A percentile compares a stretch with the other conserved stretches of the same genome.
Evolutionary conservation across 1,140 invertebrate genomes (phyloP).

Genomic region (Bactericera cockerelli): DNA sequence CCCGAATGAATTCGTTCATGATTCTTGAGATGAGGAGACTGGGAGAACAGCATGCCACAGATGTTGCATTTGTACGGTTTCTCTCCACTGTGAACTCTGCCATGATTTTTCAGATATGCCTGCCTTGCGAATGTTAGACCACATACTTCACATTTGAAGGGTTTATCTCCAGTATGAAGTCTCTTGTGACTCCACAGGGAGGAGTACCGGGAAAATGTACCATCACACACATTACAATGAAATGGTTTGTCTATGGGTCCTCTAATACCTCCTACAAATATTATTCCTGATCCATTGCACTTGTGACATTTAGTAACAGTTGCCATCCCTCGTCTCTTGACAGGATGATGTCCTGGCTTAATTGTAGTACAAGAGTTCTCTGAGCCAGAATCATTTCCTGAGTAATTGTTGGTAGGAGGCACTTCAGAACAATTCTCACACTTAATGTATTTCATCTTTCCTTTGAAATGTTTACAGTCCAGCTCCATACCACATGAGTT

Average conservation of each 20-base stretch:
- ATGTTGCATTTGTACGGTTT: constrained; percentile 76
- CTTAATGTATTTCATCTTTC: constrained; percentile 26
- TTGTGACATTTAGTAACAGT: constrained; percentile 73
- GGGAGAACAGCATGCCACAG: constrained; percentile 75
- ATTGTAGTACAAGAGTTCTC: constrained; percentile 13
- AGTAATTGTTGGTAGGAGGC: neutral
- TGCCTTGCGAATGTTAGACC: constrained; percentile 83
- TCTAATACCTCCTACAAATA: constrained; percentile 47
- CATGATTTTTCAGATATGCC: constrained; percentile 82
- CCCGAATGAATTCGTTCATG: constrained; percentile 83
- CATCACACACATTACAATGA: constrained; percentile 73
- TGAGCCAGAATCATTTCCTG: neutral
- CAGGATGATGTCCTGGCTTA: constrained; percentile 51
- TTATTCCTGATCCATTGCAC: constrained; percentile 71
- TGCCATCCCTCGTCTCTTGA: constrained; percentile 62
- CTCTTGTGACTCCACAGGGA: constrained; percentile 73
- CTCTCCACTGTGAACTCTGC: constrained; percentile 59
- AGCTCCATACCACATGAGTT: constrained; percentile 32
- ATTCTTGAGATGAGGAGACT: constrained; percentile 79
- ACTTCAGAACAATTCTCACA: constrained; percentile 23
- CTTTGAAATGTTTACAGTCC: constrained; percentile 29
- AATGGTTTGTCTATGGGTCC: constrained; percentile 52
- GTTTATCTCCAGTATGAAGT: constrained; percentile 71
- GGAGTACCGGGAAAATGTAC: constrained; percentile 41
- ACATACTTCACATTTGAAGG: constrained; percentile 83